Percentiles rank a stretch among this genome's conserved stretches.
Evolutionary conservation across 2,888 invertebrate species (phyloP).

Genomic region (Geotrupes spiniger): DNA sequence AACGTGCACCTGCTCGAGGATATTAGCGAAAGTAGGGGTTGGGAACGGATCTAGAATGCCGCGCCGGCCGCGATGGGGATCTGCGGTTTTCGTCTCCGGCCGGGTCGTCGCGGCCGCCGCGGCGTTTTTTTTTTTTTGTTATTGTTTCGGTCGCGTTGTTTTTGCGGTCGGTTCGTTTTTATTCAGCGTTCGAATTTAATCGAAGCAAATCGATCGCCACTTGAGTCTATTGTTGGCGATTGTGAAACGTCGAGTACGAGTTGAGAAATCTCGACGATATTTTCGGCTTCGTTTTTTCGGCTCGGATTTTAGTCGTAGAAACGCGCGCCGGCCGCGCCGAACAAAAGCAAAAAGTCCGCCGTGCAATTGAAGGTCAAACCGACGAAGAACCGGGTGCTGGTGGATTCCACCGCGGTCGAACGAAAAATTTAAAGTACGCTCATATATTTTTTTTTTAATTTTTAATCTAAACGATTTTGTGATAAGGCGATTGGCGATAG

Average conservation of each 20-base stretch:
- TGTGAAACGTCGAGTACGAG: not conserved
- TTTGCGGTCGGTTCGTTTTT: too few relatives aligned
- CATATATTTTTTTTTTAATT: too few relatives aligned
- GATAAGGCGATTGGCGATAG: too few relatives aligned
- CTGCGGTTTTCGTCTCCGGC: not conserved
- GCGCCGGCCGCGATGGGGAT: too few relatives aligned
- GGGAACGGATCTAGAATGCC: too few relatives aligned
- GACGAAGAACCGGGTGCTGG: conserved; percentile 9
- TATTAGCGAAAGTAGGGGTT: too few relatives aligned
- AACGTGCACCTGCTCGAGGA: conserved; percentile 10
- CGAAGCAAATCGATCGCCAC: too few relatives aligned
- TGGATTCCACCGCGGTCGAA: conserved; percentile 12
- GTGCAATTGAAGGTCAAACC: conserved; percentile 17
- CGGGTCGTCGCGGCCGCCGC: conserved; percentile 1
- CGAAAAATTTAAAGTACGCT: too few relatives aligned
- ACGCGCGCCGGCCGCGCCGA: conserved; percentile 2
- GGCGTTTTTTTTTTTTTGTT: conserved; percentile 3
- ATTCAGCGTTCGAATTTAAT: too few relatives aligned
- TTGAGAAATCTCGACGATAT: not conserved
- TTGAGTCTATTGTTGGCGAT: too few relatives aligned
- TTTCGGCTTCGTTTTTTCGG: conserved; percentile 1
- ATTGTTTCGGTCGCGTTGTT: too few relatives aligned
- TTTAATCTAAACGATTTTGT: too few relatives aligned
- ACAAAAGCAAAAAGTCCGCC: conserved; percentile 14
- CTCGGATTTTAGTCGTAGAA: not conserved